Conservation (phyloP, 2,888 invertebrate genomes). For the Tipula unca region DNA sequence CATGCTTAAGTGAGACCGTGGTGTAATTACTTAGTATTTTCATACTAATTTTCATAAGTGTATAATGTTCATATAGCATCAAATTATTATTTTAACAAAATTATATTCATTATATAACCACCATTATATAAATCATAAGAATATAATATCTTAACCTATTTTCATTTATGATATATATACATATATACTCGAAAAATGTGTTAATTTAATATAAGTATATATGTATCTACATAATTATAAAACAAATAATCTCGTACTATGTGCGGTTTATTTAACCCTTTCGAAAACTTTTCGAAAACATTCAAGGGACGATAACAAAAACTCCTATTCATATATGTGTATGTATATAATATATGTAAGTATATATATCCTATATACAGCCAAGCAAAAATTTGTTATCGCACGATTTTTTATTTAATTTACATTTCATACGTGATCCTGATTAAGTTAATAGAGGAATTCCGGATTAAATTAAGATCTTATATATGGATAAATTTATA, state of each 20-base stretch:
- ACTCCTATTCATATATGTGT: not conserved
- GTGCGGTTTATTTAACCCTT: not conserved
- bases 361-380: not conserved
- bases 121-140: not conserved
- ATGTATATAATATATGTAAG: not conserved
- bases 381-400: not conserved
- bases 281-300: not conserved
- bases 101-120: not conserved
- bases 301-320: not conserved
- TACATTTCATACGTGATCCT: slow-evolving; percentile 8
- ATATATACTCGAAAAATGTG: not conserved
- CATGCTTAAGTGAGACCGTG: too few species aligned
- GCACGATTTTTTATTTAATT: slow-evolving; percentile 14
- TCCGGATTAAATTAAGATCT: slow-evolving; percentile 4
- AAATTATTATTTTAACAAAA: too few species aligned
- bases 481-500: not conserved
- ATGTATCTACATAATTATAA: not conserved
- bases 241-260: not conserved
- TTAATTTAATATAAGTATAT: slow-evolving; percentile 14
- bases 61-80: too few species aligned
- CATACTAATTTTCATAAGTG: too few species aligned
- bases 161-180: not conserved
- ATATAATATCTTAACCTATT: not conserved
- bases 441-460: slow-evolving; percentile 8
- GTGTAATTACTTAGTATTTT: too few species aligned